Percentiles rank a stretch among this genome's conserved stretches.
These are phyloP conservation scores for Rissa tridactyla DNA, from an alignment of 2,113 vertebrate genomes.

Conservation along the genomic window DNA sequence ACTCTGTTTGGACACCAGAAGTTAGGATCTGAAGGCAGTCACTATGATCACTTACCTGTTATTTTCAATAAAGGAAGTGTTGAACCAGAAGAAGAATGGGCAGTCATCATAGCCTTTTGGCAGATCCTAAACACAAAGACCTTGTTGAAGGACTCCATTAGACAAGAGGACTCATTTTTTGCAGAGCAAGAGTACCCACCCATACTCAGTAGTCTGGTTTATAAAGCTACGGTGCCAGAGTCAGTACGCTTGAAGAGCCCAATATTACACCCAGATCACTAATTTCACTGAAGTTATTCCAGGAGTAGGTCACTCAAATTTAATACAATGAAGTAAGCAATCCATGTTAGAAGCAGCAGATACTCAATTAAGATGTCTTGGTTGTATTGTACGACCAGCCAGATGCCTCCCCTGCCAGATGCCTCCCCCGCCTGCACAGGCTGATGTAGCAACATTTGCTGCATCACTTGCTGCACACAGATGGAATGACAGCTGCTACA, in stretches of 20 bases:
- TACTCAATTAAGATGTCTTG: not conserved
- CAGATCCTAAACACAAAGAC: constrained; percentile 74
- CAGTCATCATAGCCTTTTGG: constrained; percentile 91
- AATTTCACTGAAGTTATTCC: not conserved
- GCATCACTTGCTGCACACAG: not conserved
- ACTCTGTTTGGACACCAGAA: not conserved
- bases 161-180: not conserved
- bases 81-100: constrained; percentile 96
- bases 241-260: not conserved
- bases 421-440: not conserved
- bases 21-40: not conserved
- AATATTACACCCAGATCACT: not conserved
- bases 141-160: not conserved
- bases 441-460: not conserved
- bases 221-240: not conserved
- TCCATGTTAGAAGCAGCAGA: not conserved
- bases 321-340: not conserved
- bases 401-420: not conserved
- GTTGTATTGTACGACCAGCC: not conserved
- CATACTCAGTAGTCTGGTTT: not conserved
- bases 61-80: constrained; percentile 88
- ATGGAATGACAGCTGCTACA: not conserved
- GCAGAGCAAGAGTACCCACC: not conserved
- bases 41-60: constrained; percentile 77
- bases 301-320: not conserved